phyloP scores from a whole-genome alignment of 2,888 invertebrate species.

The Barypeithes pellucidus region DNA sequence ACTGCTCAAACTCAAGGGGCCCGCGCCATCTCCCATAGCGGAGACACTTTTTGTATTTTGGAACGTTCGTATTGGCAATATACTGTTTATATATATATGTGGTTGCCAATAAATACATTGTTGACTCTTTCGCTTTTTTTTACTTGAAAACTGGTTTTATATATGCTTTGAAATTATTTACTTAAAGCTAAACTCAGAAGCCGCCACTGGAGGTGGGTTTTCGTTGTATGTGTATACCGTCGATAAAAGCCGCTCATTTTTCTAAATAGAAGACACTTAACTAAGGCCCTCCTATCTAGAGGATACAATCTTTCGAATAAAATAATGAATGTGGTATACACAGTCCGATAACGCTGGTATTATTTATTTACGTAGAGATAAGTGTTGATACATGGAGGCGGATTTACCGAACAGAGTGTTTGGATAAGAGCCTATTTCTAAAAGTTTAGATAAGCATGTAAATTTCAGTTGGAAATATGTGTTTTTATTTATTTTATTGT shows the following conservation, averaged over 20 bases:
- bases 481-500: not conserved
- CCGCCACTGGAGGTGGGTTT: too few species aligned
- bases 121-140: too few species aligned
- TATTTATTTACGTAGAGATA: constrained; percentile 61
- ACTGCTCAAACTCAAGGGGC: too few species aligned
- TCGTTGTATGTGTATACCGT: not conserved
- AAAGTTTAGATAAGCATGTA: constrained; percentile 45
- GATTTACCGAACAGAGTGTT: constrained; percentile 37
- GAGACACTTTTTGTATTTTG: too few species aligned
- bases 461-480: constrained; percentile 28
- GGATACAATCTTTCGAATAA: constrained; percentile 38
- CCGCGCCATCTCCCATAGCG: too few species aligned
- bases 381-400: constrained; percentile 63
- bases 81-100: too few species aligned
- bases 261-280: constrained; percentile 20
- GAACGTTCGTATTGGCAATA: too few species aligned
- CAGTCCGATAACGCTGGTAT: constrained; percentile 48
- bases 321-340: constrained; percentile 48
- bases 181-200: too few species aligned
- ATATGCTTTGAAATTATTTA: too few species aligned
- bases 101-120: too few species aligned
- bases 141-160: too few species aligned
- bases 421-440: constrained; percentile 35
- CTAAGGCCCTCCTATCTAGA: constrained; percentile 31
- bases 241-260: constrained; percentile 9